Evolutionary conservation across 1,140 invertebrate species (phyloP).

Genomic region (Drosophila sp.): DNA sequence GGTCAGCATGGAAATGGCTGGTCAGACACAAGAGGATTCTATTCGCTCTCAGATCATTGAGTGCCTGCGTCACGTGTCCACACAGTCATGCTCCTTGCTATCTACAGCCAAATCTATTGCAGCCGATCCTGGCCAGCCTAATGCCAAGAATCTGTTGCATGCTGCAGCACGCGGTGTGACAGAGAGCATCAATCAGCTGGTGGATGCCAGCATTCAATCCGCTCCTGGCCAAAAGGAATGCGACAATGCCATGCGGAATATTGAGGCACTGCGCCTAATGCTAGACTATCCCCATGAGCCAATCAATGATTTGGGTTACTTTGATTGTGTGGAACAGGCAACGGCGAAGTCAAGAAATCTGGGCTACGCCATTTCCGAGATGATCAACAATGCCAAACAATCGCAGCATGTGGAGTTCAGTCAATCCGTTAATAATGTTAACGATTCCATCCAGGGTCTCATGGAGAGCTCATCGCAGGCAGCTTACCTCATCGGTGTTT

Average conservation of each 20-base stretch:
- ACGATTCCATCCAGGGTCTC: conserved; percentile 94
- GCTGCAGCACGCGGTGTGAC: conserved; percentile 94
- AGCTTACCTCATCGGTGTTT: conserved; percentile 95
- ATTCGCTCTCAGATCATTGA: conserved; percentile 91
- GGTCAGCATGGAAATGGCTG: conserved; percentile 92
- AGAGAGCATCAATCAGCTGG: conserved; percentile 95
- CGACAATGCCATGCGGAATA: conserved; percentile 97
- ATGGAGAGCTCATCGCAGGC: conserved; percentile 97
- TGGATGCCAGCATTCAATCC: conserved; percentile 92
- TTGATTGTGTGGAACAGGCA: conserved; percentile 96
- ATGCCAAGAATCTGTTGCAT: conserved; percentile 94
- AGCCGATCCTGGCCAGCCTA: conserved; percentile 94
- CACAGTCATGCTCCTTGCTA: conserved; percentile 93
- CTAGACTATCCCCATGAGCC: conserved; percentile 95
- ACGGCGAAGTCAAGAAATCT: conserved; percentile 96
- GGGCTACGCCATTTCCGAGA: conserved; percentile 96
- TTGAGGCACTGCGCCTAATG: conserved; percentile 92
- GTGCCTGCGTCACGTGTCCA: conserved; percentile 93
- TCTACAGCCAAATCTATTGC: conserved; percentile 94
- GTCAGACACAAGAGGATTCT: conserved; percentile 89
- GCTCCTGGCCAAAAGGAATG: conserved; percentile 98
- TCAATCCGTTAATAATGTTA: conserved; percentile 92
- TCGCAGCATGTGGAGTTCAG: conserved; percentile 94
- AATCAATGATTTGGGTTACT: conserved; percentile 94
- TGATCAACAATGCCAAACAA: conserved; percentile 95